Percentiles rank a stretch among this genome's conserved stretches.
These are phyloP conservation scores for Nansenia antarctica DNA, from an alignment of 2,113 vertebrate species.

Conservation along the genomic window DNA sequence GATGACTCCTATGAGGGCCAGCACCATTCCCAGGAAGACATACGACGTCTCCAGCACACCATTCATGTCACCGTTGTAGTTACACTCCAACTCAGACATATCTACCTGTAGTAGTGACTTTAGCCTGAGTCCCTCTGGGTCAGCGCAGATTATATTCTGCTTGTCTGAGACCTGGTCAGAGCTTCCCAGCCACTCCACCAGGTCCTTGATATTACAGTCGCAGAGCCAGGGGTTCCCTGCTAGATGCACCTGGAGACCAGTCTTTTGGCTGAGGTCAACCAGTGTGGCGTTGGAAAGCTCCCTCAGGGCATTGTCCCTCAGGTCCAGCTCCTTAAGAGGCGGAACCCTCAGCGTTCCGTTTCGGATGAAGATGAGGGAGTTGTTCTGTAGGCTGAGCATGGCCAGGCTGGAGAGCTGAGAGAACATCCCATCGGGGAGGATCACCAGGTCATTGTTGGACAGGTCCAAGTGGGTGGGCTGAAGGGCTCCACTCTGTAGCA, in stretches of 20 bases:
- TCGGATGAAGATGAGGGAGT: conserved; percentile 80
- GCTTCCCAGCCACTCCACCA: conserved; percentile 85
- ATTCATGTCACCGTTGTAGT: conserved; percentile 66
- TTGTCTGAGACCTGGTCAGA: conserved; percentile 72
- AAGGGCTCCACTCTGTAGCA: conserved; percentile 63
- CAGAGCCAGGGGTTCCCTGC: conserved; percentile 86
- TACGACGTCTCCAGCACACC: conserved; percentile 92
- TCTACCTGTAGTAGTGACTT: conserved; percentile 74
- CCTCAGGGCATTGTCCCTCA: conserved; percentile 84
- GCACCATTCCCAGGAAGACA: conserved; percentile 92
- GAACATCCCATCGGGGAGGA: conserved; percentile 75
- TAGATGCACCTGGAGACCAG: conserved; percentile 68
- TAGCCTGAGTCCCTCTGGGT: conserved; percentile 72
- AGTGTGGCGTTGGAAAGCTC: conserved; percentile 71
- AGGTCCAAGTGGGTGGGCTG: conserved; percentile 80
- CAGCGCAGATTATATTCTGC: conserved; percentile 76
- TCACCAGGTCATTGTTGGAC: conserved; percentile 80
- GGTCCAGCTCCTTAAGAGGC: conserved; percentile 79
- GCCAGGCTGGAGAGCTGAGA: conserved; percentile 66
- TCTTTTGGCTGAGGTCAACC: conserved; percentile 68
- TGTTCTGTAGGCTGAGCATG: conserved; percentile 84
- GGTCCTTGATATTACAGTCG: conserved; percentile 81
- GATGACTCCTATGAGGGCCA: conserved; percentile 95
- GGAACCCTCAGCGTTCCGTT: conserved; percentile 74
- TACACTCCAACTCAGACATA: conserved; percentile 75